Base-by-base conservation (phyloP, 1,140 invertebrate genomes). In the Penaeus vannamei region DNA sequence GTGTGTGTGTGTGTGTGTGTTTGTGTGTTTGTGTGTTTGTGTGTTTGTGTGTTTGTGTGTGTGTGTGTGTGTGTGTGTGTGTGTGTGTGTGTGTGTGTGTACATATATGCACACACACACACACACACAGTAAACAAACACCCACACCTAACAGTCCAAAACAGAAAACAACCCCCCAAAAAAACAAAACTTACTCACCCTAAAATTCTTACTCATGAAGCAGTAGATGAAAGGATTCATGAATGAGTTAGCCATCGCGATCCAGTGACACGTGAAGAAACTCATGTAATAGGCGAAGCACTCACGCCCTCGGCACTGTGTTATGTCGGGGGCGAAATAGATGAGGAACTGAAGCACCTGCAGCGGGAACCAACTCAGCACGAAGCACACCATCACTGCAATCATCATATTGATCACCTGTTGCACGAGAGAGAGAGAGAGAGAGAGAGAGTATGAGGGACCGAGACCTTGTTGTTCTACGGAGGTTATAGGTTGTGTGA, bases 191-290 rank as follows among this genome's bases (percentile, higher is more conserved):
- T 95, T 94, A 64, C 95, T 96, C 69, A 95, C 94, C 92, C 97
- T 94, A 92, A 98, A 98, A 93, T 97, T 97, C 64, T 96, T 95
- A 42, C 96, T 97, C 95, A 98, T 96, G 91, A 97, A 95, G 92
- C 97, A 97, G 93, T 98, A 98, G 10, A 98, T 95, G 72, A 98
- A 95, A 0, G 97, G 97, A 93, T 98, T 98, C 90, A 97, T 95
- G 53, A 96, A 97, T 17, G 96, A 97, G 93, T 97, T 97, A 3
- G 95, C 93, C 93, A 94, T 95, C 69, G 94, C 94, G 14, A 95
- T 91, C 94, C 94, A 95, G 91, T 95, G 94, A 83, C 93, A 94
- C 42, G 92, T 90, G 91, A 94, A 94, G 91, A 94, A 94, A 22
- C 92, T 92, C 36, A 92, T 90, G n/a, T 92, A 92, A 92, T 93